phyloP scores from a whole-genome alignment of 53 echinoderm and acorn worm species.

The Holothuria scabra region DNA sequence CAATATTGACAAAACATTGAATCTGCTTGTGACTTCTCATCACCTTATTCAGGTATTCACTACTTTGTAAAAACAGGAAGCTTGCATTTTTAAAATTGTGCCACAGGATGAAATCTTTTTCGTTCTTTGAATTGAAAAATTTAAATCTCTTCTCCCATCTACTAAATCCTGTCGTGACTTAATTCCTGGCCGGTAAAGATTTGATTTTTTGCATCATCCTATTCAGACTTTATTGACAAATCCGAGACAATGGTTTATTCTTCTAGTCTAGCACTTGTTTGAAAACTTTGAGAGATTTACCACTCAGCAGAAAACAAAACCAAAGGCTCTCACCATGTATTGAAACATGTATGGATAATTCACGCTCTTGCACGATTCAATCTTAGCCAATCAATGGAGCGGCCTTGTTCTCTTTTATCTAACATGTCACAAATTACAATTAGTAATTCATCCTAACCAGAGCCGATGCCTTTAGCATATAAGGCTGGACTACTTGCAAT shows the following conservation, averaged over 20 bases:
- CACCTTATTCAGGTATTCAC: too few species aligned
- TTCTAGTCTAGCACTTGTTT: slow-evolving; percentile 32
- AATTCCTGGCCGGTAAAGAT: too few species aligned
- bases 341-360: slow-evolving; percentile 3
- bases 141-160: too few species aligned
- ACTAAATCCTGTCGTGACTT: too few species aligned
- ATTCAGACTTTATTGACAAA: slow-evolving; percentile 42
- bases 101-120: too few species aligned
- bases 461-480: background rate
- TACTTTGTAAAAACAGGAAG: too few species aligned
- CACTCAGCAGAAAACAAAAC: slow-evolving; percentile 24
- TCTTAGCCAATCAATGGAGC: background rate
- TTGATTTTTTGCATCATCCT: background rate
- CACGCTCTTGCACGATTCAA: slow-evolving; percentile 25
- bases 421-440: slow-evolving; percentile 31
- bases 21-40: too few species aligned
- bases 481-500: slow-evolving; percentile 1
- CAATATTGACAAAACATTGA: too few species aligned
- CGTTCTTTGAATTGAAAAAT: too few species aligned
- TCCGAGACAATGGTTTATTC: slow-evolving; percentile 16
- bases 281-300: slow-evolving; percentile 28
- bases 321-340: background rate
- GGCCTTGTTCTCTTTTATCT: slow-evolving; percentile 5
- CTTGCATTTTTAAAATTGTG: too few species aligned
- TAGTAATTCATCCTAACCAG: slow-evolving; percentile 22